Conservation (phyloP, 2,797 vertebrate species). For the Clamator glandarius region DNA sequence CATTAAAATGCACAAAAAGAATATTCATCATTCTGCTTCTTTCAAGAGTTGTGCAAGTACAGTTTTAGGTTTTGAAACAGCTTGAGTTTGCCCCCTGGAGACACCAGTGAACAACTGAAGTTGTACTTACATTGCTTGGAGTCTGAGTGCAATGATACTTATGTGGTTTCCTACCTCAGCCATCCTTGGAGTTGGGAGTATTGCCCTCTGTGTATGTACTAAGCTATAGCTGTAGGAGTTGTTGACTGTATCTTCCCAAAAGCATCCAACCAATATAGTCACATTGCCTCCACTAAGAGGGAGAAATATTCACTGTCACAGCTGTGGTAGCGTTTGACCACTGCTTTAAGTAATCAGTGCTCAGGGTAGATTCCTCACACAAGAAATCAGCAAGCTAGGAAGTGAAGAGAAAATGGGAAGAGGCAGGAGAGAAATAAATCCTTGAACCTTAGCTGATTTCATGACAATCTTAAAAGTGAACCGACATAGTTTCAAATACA, state of each 20-base stretch:
- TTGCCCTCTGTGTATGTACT: accelerated
- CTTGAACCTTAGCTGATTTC: not conserved
- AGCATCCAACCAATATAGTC: not conserved
- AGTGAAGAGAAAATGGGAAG: not conserved
- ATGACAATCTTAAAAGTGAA: not conserved
- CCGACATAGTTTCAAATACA: accelerated
- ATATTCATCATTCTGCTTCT: not conserved
- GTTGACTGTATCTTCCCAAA: not conserved
- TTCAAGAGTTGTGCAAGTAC: not conserved
- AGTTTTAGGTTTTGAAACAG: not conserved
- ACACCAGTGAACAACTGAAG: not conserved
- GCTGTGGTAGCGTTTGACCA: not conserved
- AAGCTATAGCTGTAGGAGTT: not conserved
- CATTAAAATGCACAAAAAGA: not conserved
- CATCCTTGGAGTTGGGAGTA: not conserved
- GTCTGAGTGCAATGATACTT: not conserved
- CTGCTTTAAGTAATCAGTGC: not conserved
- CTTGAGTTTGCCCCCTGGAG: not conserved
- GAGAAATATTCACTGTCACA: not conserved
- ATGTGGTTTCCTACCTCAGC: not conserved
- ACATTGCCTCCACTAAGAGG: accelerated
- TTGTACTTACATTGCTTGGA: not conserved
- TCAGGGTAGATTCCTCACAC: accelerated
- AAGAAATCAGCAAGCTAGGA: accelerated
- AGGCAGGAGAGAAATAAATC: not conserved